Evolutionary conservation across 2,888 invertebrate species (phyloP), one percentile per base, ranked within the genome.

Genomic region (Galeopsomyia nigrocyanea): DNA sequence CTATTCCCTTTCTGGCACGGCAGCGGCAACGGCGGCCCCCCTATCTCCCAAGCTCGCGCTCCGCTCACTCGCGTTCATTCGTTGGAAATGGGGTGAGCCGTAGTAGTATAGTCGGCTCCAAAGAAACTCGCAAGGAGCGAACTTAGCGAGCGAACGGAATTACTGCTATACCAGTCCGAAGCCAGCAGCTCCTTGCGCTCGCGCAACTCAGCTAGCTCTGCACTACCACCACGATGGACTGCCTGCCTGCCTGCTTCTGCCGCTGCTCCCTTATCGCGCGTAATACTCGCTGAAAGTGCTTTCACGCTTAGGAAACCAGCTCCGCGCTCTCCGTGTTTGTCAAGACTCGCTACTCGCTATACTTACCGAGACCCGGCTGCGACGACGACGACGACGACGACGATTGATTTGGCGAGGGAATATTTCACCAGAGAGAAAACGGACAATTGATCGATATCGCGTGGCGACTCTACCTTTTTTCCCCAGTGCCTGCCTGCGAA

Each of bases 371-470:
- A 39, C 26, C 5, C 39, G 39, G 7, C 13, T 39, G 39, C 26
- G 26, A 26, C 26, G 26, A 26, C 26, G 26, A 26, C 26, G 26
- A 26, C 26, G 26, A 26, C 26, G 26, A 26, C 26, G 26, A 26
- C 26, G 26, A 26, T 26, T 26, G 26, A 26, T 26, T 26, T 26
- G 3, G 26, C 26, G 26, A 26, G 26, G 26, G 26, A 5, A 64
- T 31, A 56, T 65, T 65, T 47, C 56, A 7, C 39, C 39, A 10
- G 2, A 47, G 56, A 56, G n/a, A n/a, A 19, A 22, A 56, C 22
- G 56, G 19, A 26, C 62, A 63, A 67, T 67, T 70, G 73, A 73
- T 63, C 73, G 65, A 73, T 56, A 68, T 55, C 51, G n/a, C 49
- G 14, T 22, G 47, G 50, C 13, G 7, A 7, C 39, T 26, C 26